Evolutionary conservation across 2,113 vertebrate species (phyloP).

Genomic region (Mesocricetus auratus): DNA sequence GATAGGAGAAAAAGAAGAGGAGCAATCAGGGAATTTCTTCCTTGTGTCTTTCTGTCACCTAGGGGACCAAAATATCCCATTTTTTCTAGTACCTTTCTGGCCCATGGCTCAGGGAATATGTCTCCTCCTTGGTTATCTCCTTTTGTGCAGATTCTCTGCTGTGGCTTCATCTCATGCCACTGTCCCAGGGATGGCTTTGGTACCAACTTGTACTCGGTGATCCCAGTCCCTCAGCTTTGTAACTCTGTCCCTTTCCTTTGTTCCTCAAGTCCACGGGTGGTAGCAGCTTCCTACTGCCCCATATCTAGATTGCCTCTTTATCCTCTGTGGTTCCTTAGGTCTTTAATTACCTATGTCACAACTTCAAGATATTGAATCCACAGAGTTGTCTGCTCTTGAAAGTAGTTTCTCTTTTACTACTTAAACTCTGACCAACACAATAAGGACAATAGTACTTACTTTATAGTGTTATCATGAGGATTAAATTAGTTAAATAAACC

Average conservation of each 20-base stretch:
- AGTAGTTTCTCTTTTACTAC: slow-evolving; percentile 62
- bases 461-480: slow-evolving; percentile 69
- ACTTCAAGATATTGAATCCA: neutral
- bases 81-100: slow-evolving; percentile 4
- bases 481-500: slow-evolving; percentile 78
- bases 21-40: neutral
- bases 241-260: neutral
- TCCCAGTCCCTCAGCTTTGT: neutral
- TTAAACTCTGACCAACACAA: slow-evolving; percentile 35
- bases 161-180: neutral
- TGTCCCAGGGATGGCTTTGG: neutral
- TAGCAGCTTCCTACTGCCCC: neutral
- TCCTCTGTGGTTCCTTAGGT: neutral
- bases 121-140: neutral
- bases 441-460: slow-evolving; percentile 43
- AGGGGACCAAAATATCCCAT: neutral
- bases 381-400: slow-evolving; percentile 11
- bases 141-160: neutral
- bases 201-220: neutral
- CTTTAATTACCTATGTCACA: neutral
- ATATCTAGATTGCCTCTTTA: neutral
- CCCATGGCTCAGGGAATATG: neutral
- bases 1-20: neutral
- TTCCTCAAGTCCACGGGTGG: neutral
- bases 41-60: neutral